Evolutionary conservation across 2,888 invertebrate genomes (phyloP).

Genomic region (Julus scanicus): DNA sequence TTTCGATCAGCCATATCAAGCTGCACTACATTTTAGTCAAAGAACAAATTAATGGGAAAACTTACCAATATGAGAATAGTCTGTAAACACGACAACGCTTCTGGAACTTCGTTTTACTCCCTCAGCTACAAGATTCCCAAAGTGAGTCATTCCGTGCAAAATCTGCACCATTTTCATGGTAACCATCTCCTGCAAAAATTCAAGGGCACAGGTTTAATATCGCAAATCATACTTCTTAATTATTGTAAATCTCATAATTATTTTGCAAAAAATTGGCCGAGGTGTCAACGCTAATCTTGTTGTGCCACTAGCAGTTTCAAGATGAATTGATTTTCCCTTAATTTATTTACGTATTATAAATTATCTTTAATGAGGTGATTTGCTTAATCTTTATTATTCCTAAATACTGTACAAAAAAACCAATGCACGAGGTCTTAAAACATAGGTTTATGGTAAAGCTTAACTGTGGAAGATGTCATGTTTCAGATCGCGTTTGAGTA

Average conservation of each 20-base stretch:
- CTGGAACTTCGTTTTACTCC: conserved; percentile 56
- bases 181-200: conserved; percentile 55
- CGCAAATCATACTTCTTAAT: neutral
- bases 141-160: conserved; percentile 55
- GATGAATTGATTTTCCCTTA: neutral
- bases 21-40: neutral
- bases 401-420: neutral
- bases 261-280: neutral
- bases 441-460: neutral
- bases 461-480: neutral
- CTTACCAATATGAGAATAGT: conserved; percentile 57
- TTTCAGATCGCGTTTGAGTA: neutral
- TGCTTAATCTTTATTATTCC: neutral
- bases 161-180: conserved; percentile 58
- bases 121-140: conserved; percentile 57
- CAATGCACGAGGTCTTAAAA: neutral
- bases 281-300: neutral
- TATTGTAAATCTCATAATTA: conserved; percentile 7
- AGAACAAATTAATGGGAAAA: neutral
- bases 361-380: neutral
- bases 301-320: neutral
- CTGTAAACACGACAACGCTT: conserved; percentile 48
- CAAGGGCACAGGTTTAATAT: neutral
- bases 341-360: neutral
- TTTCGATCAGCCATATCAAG: too few relatives aligned